Evolutionary conservation across 2,888 invertebrate species (phyloP), one percentile per base, ranked within the genome.

Genomic region (Herminia tarsipennalis): DNA sequence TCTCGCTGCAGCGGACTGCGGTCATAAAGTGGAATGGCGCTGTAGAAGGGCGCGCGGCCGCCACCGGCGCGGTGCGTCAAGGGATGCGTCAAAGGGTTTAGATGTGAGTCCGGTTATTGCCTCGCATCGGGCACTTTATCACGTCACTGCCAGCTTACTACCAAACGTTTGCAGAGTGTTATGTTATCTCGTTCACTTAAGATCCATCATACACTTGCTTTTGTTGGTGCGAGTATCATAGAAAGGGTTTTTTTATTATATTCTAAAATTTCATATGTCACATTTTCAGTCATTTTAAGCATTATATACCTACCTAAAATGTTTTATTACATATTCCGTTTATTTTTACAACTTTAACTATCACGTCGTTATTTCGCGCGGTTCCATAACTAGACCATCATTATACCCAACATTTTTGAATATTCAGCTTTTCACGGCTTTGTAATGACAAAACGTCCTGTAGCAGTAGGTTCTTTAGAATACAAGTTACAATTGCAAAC

Each of bases 71-170:
- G 13, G 14, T 9, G 6, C 14, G 21, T 9, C n/a, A 27, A 28
- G 12, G 28, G 52, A 56, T 39, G 43, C 48, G 46, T 62, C 61
- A 56, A 62, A 62, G 61, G 56, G 56, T 62, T 64, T 59, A 56
- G 51, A 24, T 33, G 21, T 33, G 35, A 40, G 52, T 52, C 45
- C 46, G 49, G 56, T 56, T 60, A 62, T 62, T 60, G 52, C 42
- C 40, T 30, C 13, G 2, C 33, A 38, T 24, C 30, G 37, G 46
- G 24, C 48, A 37, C 48, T 59, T 59, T 61, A 56, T 62, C 52
- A 62, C 40, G 53, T 47, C 48, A 44, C 28, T 38, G 36, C 40
- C 28, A 21, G 20, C 6, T 37, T 21, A 21, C 29, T 27, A 46
- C n/a, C n/a, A n/a, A n/a, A 34, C 51, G 28, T 33, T 55, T 30